Base-by-base conservation (phyloP, 2,113 vertebrate species). In the Tretioscincus oriximinensis region DNA sequence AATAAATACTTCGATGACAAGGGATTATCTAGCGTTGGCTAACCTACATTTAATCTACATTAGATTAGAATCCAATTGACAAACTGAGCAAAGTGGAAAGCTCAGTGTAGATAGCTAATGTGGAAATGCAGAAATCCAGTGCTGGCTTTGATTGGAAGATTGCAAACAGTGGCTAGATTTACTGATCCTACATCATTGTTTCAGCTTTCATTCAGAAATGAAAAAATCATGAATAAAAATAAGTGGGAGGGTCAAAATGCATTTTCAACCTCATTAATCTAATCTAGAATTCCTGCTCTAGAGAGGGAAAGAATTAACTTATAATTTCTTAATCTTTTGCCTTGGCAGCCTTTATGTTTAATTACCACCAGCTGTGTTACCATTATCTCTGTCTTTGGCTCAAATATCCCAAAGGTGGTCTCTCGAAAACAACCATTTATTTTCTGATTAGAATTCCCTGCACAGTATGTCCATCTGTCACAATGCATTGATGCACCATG, bases 261-360 rank as follows among this genome's bases (percentile, higher is more conserved):
- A 21, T 22, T 61, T 31, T 47, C 45, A 81, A 70, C 76, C 54
- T 76, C 54, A 76, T 76, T 61, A 47, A 47, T 82, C 18, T 70
- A 29, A 70, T 66, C 73, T 31, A 21, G 63, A 82, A 16, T 41
- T 82, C 66, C 24, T 63, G n/a, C 35, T 82, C 76, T 63, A 21
- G n/a, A 70, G 54, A 20, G 26, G 67, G 20, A 8, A 68, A 12
- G 18, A 65, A 8, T 69, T 63, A 76, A 69, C 73, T 63, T 35
- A 31, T 76, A 47, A 70, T 76, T 82, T 76, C 80, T 82, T 82
- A 70, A 82, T 82, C 65, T 63, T 76, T 82, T 54, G 73, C 80
- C 66, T 63, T 76, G 66, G 73, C 51, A 81, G 35, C 9, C 35
- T 66, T 82, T 76, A 49, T 70, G 51, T 74, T 67, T 84, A 84